Base-by-base conservation (phyloP, 2,797 vertebrate species). In the Microctenopoma stevenorrisi region DNA sequence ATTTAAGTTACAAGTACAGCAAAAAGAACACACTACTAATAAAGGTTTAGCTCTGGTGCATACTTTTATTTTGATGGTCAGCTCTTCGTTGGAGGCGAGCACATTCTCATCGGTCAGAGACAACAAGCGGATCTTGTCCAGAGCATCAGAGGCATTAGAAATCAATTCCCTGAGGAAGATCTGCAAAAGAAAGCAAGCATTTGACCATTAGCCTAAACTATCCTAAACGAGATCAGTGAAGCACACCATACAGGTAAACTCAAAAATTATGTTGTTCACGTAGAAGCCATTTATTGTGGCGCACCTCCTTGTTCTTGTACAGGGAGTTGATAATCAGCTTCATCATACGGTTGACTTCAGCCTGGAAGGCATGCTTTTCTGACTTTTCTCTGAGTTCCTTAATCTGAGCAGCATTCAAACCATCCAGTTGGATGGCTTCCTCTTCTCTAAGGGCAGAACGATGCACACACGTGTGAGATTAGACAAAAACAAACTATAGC, bases 271-370 rank as follows among this genome's bases (percentile, higher is more conserved):
- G 37, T 1, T 4, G 18, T 11, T 42, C 4, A 52, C 50, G 0
- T 28, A 22, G n/a, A 48, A 14, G 3, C 6, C 4, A 3, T 42
- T 5, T 44, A 38, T 16, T 38, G 9, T 7, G 12, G 61, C 93
- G 93, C 84, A 98, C 98, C 96, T 99, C 98, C 81, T 99, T 99
- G 82, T 99, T 99, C 92, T 98, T 99, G 82, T 99, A 99, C 5
- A 99, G 87, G 2, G 98, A 99, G 85, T 99, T 99, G 81, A 99
- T 99, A 77, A 99, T 99, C n/a, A 99, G 93, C 80, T 99, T 99
- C 98, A 99, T 99, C 98, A 99, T 99, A 61, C 98, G 93, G 87
- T 98, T 99, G 64, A 99, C 98, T 93, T 99, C 98, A 5, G 98
- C 98, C 88, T 99, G 97, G 87, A 99, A 99, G 1, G 78, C 96